These are phyloP conservation scores for Xerus rutilus DNA, from an alignment of 2,797 vertebrate species.

Conservation along the genomic window DNA sequence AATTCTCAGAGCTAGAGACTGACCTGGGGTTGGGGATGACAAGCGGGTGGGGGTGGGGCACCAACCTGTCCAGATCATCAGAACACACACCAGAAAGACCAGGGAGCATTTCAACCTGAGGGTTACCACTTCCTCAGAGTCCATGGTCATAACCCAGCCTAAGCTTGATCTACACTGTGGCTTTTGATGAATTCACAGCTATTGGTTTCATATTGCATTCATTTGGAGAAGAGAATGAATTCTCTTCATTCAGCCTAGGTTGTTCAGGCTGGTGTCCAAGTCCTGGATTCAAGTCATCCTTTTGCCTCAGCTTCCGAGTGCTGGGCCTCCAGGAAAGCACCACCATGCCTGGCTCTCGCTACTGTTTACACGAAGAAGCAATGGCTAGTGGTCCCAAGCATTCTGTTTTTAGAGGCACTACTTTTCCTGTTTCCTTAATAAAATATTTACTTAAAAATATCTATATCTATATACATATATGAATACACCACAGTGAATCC, in stretches of 20 bases:
- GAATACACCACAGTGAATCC: no score
- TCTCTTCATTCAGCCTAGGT: no score
- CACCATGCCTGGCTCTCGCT: not conserved
- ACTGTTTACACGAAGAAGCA: not conserved
- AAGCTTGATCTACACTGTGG: not conserved
- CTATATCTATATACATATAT: not conserved
- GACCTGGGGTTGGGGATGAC: not conserved
- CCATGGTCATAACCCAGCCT: not conserved
- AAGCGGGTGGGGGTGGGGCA: not conserved
- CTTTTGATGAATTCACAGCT: not conserved
- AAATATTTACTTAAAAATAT: conserved; percentile 46
- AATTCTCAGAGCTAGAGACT: not conserved
- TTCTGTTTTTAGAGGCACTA: conserved; percentile 35
- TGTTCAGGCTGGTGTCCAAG: not conserved
- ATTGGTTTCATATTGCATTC: not conserved
- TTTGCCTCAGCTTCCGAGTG: not conserved
- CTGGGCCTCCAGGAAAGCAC: no score
- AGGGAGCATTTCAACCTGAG: not conserved
- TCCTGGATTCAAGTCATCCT: no score
- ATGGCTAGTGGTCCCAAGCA: not conserved
- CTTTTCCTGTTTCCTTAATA: conserved; percentile 46
- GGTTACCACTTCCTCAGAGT: not conserved
- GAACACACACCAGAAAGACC: not conserved
- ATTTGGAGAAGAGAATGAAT: conserved; percentile 10
- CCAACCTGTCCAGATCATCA: not conserved